Evolutionary conservation across 1,140 invertebrate genomes (phyloP).

Genomic region (Saccostrea cuccullata): DNA sequence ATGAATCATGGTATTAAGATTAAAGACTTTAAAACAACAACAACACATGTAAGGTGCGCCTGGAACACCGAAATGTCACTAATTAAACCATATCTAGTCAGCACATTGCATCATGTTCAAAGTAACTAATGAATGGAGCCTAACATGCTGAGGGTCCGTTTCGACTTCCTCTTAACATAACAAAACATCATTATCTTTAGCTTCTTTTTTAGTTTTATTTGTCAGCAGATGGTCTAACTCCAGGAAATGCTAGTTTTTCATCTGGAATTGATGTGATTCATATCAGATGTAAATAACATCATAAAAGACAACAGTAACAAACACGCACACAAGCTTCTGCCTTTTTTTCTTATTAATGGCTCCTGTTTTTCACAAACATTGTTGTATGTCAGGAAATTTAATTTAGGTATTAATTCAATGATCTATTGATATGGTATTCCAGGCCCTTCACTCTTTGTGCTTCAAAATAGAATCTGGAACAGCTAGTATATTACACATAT

Average conservation of each 20-base stretch:
- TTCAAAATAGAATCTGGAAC: neutral
- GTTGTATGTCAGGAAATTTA: constrained; percentile 1
- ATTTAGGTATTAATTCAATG: constrained; percentile 18
- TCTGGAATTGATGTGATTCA: neutral
- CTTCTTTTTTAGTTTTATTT: constrained; percentile 16
- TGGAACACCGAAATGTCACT: neutral
- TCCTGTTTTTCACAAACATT: constrained; percentile 3
- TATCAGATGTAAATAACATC: constrained; percentile 33
- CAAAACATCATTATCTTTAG: constrained; percentile 21
- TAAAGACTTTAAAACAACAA: neutral
- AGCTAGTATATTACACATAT: neutral
- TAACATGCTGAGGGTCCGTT: neutral
- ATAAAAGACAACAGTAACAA: neutral
- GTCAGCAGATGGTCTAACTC: constrained; percentile 2
- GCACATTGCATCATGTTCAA: constrained; percentile 1
- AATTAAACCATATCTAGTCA: neutral
- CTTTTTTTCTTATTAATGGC: constrained; percentile 10
- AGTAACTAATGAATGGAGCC: neutral
- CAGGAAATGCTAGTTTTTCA: constrained; percentile 5
- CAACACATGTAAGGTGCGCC: neutral
- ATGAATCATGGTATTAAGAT: neutral
- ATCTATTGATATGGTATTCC: neutral
- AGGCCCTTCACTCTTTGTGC: neutral
- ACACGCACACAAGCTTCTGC: constrained; percentile 2
- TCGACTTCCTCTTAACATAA: constrained; percentile 8